Base-by-base conservation (phyloP, 1,140 invertebrate genomes). In the Listronotus oregonensis region DNA sequence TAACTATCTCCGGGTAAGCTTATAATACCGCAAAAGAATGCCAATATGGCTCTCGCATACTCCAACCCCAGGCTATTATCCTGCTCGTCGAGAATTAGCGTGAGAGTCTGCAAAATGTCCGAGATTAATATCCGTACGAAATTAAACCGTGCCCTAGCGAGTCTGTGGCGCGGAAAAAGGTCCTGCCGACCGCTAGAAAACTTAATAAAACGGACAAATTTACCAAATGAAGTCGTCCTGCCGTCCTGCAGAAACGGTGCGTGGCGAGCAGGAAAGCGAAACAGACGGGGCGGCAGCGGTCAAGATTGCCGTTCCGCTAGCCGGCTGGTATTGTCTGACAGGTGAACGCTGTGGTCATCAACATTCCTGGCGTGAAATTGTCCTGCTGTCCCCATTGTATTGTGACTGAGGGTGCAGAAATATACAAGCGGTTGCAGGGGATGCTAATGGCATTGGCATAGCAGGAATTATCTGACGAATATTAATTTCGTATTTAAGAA, bases 341-440 rank as follows among this genome's bases (percentile, higher is more conserved):
- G 66, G 60, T 66, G 65, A 64, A 55, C 64, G 59, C 50, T 42
- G 58, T 57, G 55, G 66, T 72, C 70, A 72, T 72, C 71, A 70
- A 72, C 71, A 72, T 72, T 72, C 71, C 71, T 66, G 54, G 56
- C 47, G 64, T 60, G 71, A 72, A 72, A 70, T 72, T 62, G 62
- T 52, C 39, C 62, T 65, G 63, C 59, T 68, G 70, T 56, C 39
- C 54, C 37, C 43, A 12, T 37, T 37, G 34, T 37, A 37, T 37
- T 37, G 34, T 8, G 34, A 37, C 34, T 37, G 34, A 37, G 34
- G 34, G 34, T 37, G 11, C 34, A 37, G 34, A 12, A 37, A 37
- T 37, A 8, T 37, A 12, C 8, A 37, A 37, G 34, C 34, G 11
- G 34, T 9, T 37, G 11, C 1, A 37, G 11, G 11, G 34, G 34